phyloP scores from a whole-genome alignment of 2,888 invertebrate genomes.

The Ennomos fuscantarius region DNA sequence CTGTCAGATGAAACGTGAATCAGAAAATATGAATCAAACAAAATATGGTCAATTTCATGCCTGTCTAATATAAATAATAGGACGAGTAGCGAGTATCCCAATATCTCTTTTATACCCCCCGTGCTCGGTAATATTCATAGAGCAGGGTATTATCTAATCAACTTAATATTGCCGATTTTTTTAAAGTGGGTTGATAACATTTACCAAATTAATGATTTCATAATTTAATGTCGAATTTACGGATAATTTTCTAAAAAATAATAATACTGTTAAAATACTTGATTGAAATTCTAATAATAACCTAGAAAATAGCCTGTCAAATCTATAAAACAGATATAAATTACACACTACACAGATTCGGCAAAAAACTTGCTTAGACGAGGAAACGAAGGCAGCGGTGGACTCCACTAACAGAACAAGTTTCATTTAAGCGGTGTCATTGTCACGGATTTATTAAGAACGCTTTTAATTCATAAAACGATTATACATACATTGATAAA shows the following conservation, averaged over 20 bases:
- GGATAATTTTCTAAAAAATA: not conserved
- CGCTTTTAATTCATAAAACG: conserved; percentile 29
- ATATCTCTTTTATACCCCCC: too few relatives aligned
- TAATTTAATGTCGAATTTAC: too few relatives aligned
- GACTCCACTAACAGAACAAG: conserved; percentile 30
- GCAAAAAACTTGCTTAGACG: conserved; percentile 35
- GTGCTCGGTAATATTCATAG: too few relatives aligned
- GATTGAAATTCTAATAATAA: conserved; percentile 17
- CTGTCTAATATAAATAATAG: too few relatives aligned
- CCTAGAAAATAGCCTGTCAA: conserved; percentile 19
- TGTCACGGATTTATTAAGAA: conserved; percentile 25
- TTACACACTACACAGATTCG: conserved; percentile 20
- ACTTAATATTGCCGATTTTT: too few relatives aligned
- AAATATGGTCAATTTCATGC: too few relatives aligned
- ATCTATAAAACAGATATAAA: conserved; percentile 21
- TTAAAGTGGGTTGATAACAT: too few relatives aligned
- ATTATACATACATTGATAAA: conserved; percentile 22
- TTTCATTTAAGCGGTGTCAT: conserved; percentile 28
- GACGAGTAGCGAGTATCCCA: too few relatives aligned
- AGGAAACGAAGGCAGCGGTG: conserved; percentile 29
- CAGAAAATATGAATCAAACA: too few relatives aligned
- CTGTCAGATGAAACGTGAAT: too few relatives aligned
- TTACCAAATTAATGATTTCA: too few relatives aligned
- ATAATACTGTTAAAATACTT: conserved; percentile 4
- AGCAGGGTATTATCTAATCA: too few relatives aligned